Evolutionary conservation across 2,113 vertebrate species (phyloP), one percentile per base, ranked within the genome.

Genomic region (Alosa alosa): DNA sequence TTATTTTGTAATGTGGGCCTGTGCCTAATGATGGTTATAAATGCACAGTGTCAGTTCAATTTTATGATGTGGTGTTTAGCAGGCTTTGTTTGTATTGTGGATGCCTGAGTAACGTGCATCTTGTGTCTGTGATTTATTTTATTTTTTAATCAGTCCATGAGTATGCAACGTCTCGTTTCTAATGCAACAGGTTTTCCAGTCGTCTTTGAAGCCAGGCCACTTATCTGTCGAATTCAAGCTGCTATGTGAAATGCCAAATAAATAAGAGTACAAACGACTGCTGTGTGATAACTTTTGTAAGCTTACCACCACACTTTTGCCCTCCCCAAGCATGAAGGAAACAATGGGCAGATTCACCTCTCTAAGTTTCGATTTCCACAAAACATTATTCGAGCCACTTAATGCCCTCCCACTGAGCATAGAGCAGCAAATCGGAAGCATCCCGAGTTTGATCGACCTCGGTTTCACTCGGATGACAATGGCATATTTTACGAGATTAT

Each of bases 211-310:
- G 72, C 72, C 72, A 78, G 72, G 2, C 15, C 72, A 78, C 25
- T 25, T 31, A 6, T 64, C 22, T 64, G 4, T n/a, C 36, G 25
- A 78, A 78, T 78, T 39, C 4, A 78, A 78, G 55, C 81, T 45
- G 55, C 41, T 86, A 57, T 86, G 49, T 86, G 39, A 82, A 36
- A 86, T 72, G 81, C 57, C 85, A 86, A 83, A 86, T 86, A 82
- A 82, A 82, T 44, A 5, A 50, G 7, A 78, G 17, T 13, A 78
- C 17, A 78, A 78, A 39, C 11, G 72, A 78, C 10, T 45, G 3
- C 55, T 45, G 72, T 36, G 15, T 78, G 72, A 13, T 78, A 15
- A 2, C 9, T 49, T 9, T 49, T 49, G 7, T 11, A 44, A 44
- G 4, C 41, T 44, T 44, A 49, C 47, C 11, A 13, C 9, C 47